Evolutionary conservation across 2,888 invertebrate genomes (phyloP), one percentile per base, ranked within the genome.

Genomic region (Mechanitis mazaeus): DNA sequence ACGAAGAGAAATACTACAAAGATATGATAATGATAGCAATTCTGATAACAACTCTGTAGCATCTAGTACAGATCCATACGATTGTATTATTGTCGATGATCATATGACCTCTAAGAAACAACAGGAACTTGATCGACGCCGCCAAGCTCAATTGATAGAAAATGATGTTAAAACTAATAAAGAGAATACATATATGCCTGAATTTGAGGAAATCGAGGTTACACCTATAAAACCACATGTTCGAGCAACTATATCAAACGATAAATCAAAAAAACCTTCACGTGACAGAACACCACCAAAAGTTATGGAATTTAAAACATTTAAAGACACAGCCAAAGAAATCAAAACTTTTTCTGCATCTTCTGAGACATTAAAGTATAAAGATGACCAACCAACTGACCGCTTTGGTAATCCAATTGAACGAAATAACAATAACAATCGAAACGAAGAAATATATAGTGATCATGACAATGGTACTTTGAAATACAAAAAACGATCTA

Each of bases 71-170:
- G 94, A 94, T 87, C 94, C 94, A 38, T 94, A 94, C 71, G 94
- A 94, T 76, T 96, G 96, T 77, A 96, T 96, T 70, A 94, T 96
- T 58, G 95, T 96, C 35, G 95, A 96, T 71, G 96, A 96, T 83
- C 95, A 95, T 72, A 91, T 86, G 91, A 87, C 84, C 67, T 83
- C 85, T 70, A 80, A 89, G 80, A 92, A 89, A 72, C 92, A 87
- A 72, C 89, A 88, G 79, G 89, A 89, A 76, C 73, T 84, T 67
- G 87, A 89, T 65, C 82, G 84, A 69, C 89, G 87, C 68, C 81
- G 87, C n/a, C 85, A 87, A 72, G 78, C 82, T 31, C 85, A 86
- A 68, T 75, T 77, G 47, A 68, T 78, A 68, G 86, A 89, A 20
- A 80, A 85, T 60, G 85, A 89, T 61, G 77, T 83, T 31, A 89